Conservation (phyloP, 1,140 invertebrate genomes). For the Pinna nobilis region DNA sequence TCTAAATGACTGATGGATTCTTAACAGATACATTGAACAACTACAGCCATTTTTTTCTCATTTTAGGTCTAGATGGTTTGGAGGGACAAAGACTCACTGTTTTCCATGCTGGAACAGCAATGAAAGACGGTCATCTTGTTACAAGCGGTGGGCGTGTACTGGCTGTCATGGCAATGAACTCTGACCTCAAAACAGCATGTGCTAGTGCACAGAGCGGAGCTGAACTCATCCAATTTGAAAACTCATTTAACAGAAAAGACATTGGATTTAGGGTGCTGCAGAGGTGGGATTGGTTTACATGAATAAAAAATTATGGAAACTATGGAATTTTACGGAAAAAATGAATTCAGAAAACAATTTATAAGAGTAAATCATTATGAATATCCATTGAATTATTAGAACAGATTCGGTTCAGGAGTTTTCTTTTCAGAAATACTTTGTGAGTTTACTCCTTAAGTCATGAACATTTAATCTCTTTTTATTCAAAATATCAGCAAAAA, state of each 20-base stretch:
- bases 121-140: constrained; percentile 76
- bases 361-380: no score
- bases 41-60: neutral
- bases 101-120: constrained; percentile 78
- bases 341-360: no score
- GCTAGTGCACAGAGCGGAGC: constrained; percentile 78
- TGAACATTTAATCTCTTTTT: no score
- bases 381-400: no score
- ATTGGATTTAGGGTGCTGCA: constrained; percentile 91
- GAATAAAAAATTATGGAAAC: neutral
- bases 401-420: no score
- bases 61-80: constrained; percentile 76
- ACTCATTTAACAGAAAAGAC: constrained; percentile 90
- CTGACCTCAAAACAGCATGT: constrained; percentile 82
- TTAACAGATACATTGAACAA: neutral
- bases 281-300: constrained; percentile 78
- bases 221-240: constrained; percentile 86
- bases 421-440: no score
- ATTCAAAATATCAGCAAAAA: no score
- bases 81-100: constrained; percentile 62
- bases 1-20: no score
- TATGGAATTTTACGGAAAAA: no score
- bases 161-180: constrained; percentile 83
- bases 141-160: constrained; percentile 96
- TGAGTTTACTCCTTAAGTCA: no score